Conservation (phyloP, 2,888 invertebrate species). For the Acronicta alni region DNA sequence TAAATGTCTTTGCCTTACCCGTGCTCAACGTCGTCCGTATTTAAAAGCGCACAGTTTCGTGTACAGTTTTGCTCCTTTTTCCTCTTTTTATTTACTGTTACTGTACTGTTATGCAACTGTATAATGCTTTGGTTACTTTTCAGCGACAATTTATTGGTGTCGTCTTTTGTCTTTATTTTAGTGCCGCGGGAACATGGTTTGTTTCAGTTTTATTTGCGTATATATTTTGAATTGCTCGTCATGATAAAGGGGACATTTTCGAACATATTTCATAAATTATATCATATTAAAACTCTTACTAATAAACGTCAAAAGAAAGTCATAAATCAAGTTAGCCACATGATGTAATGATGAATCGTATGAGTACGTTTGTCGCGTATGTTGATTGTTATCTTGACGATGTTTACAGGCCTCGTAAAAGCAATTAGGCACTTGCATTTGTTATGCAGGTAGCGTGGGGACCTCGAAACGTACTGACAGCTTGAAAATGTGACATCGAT, state of each 20-base stretch:
- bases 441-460: conserved; percentile 62
- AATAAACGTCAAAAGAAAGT: conserved; percentile 16
- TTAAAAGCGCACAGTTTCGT: conserved; percentile 89
- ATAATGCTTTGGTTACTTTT: conserved; percentile 88
- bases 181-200: conserved; percentile 79
- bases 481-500: conserved; percentile 40
- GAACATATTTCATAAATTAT: conserved; percentile 18
- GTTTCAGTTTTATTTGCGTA: conserved; percentile 75
- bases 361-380: conserved; percentile 56
- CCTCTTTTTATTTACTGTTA: conserved; percentile 86
- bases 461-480: conserved; percentile 47
- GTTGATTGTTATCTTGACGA: conserved; percentile 68
- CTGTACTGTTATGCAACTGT: conserved; percentile 88
- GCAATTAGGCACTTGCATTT: conserved; percentile 65
- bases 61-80: conserved; percentile 85
- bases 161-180: conserved; percentile 87
- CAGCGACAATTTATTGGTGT: conserved; percentile 83
- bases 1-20: conserved; percentile 90
- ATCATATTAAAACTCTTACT: background rate
- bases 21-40: conserved; percentile 87
- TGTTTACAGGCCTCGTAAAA: conserved; percentile 69
- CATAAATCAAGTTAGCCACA: conserved; percentile 51
- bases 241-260: conserved; percentile 58
- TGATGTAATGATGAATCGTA: conserved; percentile 56
- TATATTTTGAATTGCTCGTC: conserved; percentile 69